Percentiles rank a stretch among this genome's conserved stretches.
These are phyloP conservation scores for Ophthalmolycus amberensis DNA, from an alignment of 2,113 vertebrate genomes.

Conservation along the genomic window DNA sequence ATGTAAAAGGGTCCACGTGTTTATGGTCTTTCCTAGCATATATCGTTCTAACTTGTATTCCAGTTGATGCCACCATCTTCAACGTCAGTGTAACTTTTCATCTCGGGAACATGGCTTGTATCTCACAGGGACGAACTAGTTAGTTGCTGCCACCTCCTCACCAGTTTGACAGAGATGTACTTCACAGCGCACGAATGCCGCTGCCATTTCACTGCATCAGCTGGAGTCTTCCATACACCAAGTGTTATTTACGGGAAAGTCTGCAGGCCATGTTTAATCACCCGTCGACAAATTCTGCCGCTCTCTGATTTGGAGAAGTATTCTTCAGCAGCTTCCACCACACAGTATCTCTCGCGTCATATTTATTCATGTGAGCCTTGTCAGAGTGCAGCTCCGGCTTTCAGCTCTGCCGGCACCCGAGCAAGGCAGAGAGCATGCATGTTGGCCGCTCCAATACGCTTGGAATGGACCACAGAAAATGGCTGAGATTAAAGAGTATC, in stretches of 20 bases:
- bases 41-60: not conserved
- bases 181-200: conserved; percentile 27
- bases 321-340: conserved; percentile 24
- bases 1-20: not conserved
- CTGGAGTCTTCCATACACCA: not conserved
- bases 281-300: conserved; percentile 16
- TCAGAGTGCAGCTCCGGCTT: conserved; percentile 35
- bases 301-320: conserved; percentile 24
- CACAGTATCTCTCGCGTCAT: conserved; percentile 11
- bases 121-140: not conserved
- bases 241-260: conserved; percentile 17
- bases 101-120: not conserved
- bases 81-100: conserved; percentile 1
- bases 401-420: conserved; percentile 20
- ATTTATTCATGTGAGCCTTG: conserved; percentile 49
- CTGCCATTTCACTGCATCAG: conserved; percentile 36
- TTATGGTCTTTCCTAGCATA: not conserved
- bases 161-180: conserved; percentile 28
- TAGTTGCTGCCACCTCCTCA: conserved; percentile 5
- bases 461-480: not conserved
- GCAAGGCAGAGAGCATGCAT: not conserved
- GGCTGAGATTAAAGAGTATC: not conserved
- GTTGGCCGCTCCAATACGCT: conserved; percentile 8
- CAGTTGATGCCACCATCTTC: not conserved
- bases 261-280: conserved; percentile 48